phyloP scores from a whole-genome alignment of 1,140 invertebrate genomes.

The Papilio xuthus region DNA sequence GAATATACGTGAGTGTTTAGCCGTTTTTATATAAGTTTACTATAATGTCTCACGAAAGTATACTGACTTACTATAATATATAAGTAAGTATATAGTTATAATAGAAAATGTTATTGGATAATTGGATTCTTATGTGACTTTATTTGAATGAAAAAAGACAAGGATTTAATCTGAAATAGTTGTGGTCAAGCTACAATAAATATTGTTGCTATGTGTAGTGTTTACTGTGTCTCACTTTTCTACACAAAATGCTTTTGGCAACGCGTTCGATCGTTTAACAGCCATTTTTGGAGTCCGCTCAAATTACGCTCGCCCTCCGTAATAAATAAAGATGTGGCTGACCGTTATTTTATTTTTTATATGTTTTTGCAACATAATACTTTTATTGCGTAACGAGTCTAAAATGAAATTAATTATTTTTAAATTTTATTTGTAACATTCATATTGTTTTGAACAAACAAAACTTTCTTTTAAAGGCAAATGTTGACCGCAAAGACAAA shows the following conservation, averaged over 20 bases:
- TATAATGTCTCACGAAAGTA: too few relatives aligned
- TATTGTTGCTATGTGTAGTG: neutral
- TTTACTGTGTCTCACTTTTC: slow-evolving; percentile 1
- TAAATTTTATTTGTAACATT: neutral
- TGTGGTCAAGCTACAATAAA: neutral
- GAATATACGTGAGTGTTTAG: too few relatives aligned
- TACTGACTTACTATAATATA: too few relatives aligned
- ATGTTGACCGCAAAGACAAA: slow-evolving; percentile 19
- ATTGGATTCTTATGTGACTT: too few relatives aligned
- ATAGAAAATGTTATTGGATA: too few relatives aligned
- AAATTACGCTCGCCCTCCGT: neutral
- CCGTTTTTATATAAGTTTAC: too few relatives aligned
- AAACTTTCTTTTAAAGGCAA: slow-evolving; percentile 7
- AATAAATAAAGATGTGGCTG: slow-evolving; percentile 11
- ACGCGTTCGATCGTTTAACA: slow-evolving; percentile 3
- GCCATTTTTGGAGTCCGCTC: slow-evolving; percentile 18
- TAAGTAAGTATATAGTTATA: too few relatives aligned
- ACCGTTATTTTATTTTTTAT: slow-evolving; percentile 17
- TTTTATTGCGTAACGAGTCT: slow-evolving; percentile 1
- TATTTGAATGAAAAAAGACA: neutral
- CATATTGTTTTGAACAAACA: neutral
- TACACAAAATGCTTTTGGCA: slow-evolving; percentile 17
- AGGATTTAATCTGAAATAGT: neutral
- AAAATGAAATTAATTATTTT: neutral
- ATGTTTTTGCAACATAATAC: neutral